A percentile compares a stretch with the other conserved stretches of the same genome.
Evolutionary conservation across 1,140 invertebrate species (phyloP).

Genomic region (Hetaerina americana): DNA sequence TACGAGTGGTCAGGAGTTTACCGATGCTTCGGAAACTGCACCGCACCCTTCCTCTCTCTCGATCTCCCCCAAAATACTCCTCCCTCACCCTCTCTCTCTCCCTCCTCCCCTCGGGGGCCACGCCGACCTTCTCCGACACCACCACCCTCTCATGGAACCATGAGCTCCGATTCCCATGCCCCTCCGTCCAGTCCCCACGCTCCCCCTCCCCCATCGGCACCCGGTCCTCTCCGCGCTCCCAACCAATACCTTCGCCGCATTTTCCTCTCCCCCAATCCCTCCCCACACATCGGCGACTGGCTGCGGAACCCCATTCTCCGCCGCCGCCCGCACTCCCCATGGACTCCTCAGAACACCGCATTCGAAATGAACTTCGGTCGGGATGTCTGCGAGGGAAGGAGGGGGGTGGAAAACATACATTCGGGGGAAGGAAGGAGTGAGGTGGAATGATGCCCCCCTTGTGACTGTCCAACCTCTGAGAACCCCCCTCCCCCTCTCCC

Average conservation of each 20-base stretch:
- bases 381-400: not conserved
- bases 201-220: not conserved
- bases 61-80: not conserved
- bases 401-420: not conserved
- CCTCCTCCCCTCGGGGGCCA: not conserved
- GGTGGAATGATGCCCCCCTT: no score
- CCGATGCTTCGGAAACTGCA: not conserved
- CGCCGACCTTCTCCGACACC: not conserved
- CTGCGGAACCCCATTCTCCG: not conserved
- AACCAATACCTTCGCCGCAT: not conserved
- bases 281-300: not conserved
- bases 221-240: not conserved
- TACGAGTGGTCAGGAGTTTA: not conserved
- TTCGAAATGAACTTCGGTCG: not conserved
- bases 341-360: not conserved
- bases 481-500: no score
- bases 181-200: no score
- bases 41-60: not conserved
- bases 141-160: no score
- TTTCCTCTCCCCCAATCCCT: not conserved
- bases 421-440: no score
- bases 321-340: not conserved
- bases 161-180: no score
- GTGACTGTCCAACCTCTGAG: no score
- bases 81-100: not conserved